Conservation (phyloP, 2,888 invertebrate species). For the Anagyrus pseudococci region DNA sequence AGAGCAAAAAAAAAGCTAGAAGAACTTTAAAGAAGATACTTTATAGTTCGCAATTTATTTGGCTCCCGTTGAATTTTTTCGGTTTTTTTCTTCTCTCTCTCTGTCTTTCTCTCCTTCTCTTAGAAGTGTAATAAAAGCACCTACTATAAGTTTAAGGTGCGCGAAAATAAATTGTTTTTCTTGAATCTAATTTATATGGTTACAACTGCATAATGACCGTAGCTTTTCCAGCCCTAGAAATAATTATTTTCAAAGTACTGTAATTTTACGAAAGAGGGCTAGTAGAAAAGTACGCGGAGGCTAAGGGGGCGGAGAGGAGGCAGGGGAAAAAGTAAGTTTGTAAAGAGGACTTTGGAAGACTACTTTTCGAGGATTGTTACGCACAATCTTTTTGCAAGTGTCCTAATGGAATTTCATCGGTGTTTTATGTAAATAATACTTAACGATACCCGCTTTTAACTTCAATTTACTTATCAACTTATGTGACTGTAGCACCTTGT, state of each 20-base stretch:
- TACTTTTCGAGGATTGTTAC: slow-evolving; percentile 3
- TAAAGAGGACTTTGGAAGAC: too few relatives aligned
- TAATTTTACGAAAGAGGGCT: slow-evolving; percentile 13
- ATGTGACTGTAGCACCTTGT: too few relatives aligned
- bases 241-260: slow-evolving; percentile 20
- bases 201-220: slow-evolving; percentile 8
- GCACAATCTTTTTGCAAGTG: slow-evolving; percentile 10
- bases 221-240: neutral
- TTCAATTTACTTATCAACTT: too few relatives aligned
- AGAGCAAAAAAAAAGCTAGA: neutral
- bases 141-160: neutral
- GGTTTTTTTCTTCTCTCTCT: too few relatives aligned
- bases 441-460: neutral
- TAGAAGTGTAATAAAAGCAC: neutral
- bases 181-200: slow-evolving; percentile 11
- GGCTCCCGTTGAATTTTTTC: too few relatives aligned
- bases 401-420: slow-evolving; percentile 2
- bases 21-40: neutral
- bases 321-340: slow-evolving; percentile 5
- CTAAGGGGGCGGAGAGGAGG: neutral
- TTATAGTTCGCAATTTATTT: slow-evolving; percentile 1
- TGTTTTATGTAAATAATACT: slow-evolving; percentile 5
- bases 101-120: too few relatives aligned
- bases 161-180: slow-evolving; percentile 20
- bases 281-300: slow-evolving; percentile 12